These are phyloP conservation scores for Byasa hedistus DNA, from an alignment of 2,888 invertebrate genomes.

Conservation along the genomic window DNA sequence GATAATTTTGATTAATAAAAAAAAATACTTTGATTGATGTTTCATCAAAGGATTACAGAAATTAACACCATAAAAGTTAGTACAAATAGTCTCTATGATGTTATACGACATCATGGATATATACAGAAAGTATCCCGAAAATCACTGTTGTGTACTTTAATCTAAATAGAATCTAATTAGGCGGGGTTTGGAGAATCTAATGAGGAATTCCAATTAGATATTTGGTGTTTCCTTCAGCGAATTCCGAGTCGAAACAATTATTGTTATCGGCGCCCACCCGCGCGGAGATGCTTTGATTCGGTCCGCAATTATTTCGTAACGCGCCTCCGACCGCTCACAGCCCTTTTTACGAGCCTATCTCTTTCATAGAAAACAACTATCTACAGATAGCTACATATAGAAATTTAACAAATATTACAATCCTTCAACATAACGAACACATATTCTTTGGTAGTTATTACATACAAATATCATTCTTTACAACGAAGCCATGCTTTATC, in stretches of 20 bases:
- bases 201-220: slow-evolving; percentile 79
- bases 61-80: no score
- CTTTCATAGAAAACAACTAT: slow-evolving; percentile 34
- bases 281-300: slow-evolving; percentile 61
- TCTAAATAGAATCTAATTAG: slow-evolving; percentile 69
- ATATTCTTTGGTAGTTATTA: neutral
- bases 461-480: neutral
- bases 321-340: slow-evolving; percentile 34
- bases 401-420: slow-evolving; percentile 14
- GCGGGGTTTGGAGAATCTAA: slow-evolving; percentile 58
- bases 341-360: slow-evolving; percentile 29
- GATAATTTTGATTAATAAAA: no score
- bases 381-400: neutral
- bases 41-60: no score
- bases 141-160: slow-evolving; percentile 33
- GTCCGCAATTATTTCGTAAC: slow-evolving; percentile 60
- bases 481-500: neutral
- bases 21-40: no score
- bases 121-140: no score
- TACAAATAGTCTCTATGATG: no score
- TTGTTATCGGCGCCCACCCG: slow-evolving; percentile 70
- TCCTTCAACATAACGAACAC: no score
- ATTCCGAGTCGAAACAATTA: slow-evolving; percentile 69
- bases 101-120: no score
- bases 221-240: slow-evolving; percentile 59